These are phyloP conservation scores for Artemia sinica DNA, from an alignment of 2,888 invertebrate genomes.

Conservation along the genomic window DNA sequence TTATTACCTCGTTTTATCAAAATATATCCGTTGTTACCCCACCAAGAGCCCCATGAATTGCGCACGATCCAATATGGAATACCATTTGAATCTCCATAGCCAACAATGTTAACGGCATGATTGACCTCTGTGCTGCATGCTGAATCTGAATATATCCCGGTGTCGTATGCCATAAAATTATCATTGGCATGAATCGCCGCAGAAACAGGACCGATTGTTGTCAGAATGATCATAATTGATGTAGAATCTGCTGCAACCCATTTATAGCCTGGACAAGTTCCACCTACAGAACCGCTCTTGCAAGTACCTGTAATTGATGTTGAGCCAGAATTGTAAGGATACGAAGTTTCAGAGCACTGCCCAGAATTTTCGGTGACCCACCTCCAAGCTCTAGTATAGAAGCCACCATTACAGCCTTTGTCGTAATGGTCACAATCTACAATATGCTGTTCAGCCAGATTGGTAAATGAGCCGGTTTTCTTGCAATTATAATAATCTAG, in stretches of 20 bases:
- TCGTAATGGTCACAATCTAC: neutral
- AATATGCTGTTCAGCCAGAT: neutral
- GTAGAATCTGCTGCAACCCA: neutral
- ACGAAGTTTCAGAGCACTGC: neutral
- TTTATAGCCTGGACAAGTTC: neutral
- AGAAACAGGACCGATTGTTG: neutral
- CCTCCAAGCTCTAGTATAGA: neutral
- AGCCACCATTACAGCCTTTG: conserved; percentile 4
- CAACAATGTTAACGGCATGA: conserved; percentile 8
- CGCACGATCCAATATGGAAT: conserved; percentile 1
- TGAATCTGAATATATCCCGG: neutral
- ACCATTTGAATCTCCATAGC: conserved; percentile 1
- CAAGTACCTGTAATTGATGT: neutral
- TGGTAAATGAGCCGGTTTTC: neutral
- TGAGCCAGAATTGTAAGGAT: neutral
- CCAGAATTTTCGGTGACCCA: neutral
- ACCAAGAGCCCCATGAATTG: conserved; percentile 5
- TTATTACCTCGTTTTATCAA: neutral
- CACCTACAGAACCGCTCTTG: neutral
- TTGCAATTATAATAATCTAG: conserved; percentile 5
- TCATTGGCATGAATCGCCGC: neutral
- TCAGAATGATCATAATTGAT: neutral
- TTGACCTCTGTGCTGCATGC: neutral
- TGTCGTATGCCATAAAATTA: neutral
- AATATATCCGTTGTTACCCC: neutral